Evolutionary conservation across 2,113 vertebrate species (phyloP).

Genomic region (Oophaga pumilio): DNA sequence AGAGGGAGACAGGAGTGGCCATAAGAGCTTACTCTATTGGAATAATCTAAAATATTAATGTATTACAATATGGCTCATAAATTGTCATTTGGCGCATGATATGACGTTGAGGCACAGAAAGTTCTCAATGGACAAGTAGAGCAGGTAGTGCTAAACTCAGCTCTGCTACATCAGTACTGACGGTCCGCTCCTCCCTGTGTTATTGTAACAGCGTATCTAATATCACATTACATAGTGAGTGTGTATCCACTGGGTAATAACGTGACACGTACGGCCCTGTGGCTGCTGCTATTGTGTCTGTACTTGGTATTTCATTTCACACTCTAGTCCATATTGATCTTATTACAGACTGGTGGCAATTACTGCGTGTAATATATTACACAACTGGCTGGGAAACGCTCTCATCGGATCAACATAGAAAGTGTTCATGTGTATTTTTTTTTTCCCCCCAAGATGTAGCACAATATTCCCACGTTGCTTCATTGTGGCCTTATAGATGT

Average conservation of each 20-base stretch:
- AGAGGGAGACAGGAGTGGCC: too few relatives aligned
- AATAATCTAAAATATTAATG: neutral
- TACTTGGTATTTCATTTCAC: neutral
- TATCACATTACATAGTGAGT: neutral
- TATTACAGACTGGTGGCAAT: neutral
- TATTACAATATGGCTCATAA: neutral
- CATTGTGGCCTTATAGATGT: neutral
- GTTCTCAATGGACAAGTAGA: neutral
- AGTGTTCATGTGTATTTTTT: neutral
- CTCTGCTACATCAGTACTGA: neutral
- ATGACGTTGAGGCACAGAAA: neutral
- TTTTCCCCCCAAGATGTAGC: too few relatives aligned
- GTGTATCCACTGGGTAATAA: neutral
- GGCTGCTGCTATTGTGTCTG: conserved; percentile 28
- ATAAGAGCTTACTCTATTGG: neutral
- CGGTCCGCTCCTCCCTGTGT: neutral
- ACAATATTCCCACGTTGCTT: neutral
- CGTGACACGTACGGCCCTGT: neutral
- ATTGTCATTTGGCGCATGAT: neutral
- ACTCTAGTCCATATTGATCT: neutral
- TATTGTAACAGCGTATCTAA: neutral
- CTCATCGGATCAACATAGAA: neutral
- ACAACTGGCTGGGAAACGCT: neutral
- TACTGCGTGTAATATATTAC: neutral
- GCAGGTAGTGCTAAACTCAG: neutral